phyloP scores from a whole-genome alignment of 1,140 invertebrate species.

The Solenopsis fugax region DNA sequence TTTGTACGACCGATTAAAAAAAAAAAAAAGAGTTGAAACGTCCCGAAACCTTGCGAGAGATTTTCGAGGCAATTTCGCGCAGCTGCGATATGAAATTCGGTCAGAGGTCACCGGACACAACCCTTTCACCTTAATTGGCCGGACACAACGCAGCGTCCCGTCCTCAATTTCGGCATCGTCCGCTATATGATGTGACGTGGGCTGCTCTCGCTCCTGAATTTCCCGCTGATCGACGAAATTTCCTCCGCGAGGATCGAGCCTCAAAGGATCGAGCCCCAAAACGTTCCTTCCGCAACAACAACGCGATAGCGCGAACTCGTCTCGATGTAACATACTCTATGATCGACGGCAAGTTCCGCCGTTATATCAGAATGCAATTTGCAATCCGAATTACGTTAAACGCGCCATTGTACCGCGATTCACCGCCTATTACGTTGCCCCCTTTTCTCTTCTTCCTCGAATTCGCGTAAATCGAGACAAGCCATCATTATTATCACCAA shows the following conservation, averaged over 20 bases:
- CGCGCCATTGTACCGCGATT: slow-evolving; percentile 59
- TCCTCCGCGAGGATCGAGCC: slow-evolving; percentile 44
- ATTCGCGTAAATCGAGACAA: slow-evolving; percentile 72
- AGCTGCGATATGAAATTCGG: slow-evolving; percentile 52
- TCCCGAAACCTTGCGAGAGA: slow-evolving; percentile 11
- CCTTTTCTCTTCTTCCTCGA: slow-evolving; percentile 33
- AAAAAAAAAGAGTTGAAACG: neutral
- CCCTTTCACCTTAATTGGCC: slow-evolving; percentile 65
- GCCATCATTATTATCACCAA: neutral
- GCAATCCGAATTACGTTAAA: slow-evolving; percentile 59
- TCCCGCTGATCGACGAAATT: slow-evolving; percentile 61
- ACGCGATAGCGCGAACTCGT: neutral
- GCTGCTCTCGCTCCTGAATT: slow-evolving; percentile 54
- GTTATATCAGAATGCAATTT: slow-evolving; percentile 73
- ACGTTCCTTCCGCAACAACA: slow-evolving; percentile 50
- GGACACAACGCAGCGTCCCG: slow-evolving; percentile 29
- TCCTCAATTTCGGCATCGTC: slow-evolving; percentile 53
- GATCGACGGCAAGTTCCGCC: slow-evolving; percentile 19
- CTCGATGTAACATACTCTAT: slow-evolving; percentile 25
- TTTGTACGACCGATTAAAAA: neutral
- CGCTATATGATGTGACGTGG: slow-evolving; percentile 8
- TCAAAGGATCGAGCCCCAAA: slow-evolving; percentile 5
- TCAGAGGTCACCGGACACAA: slow-evolving; percentile 55
- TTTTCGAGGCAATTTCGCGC: slow-evolving; percentile 58
- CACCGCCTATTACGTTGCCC: slow-evolving; percentile 21